These are phyloP conservation scores for Toxotes chatareus DNA, from an alignment of 2,113 vertebrate genomes.

Conservation along the genomic window DNA sequence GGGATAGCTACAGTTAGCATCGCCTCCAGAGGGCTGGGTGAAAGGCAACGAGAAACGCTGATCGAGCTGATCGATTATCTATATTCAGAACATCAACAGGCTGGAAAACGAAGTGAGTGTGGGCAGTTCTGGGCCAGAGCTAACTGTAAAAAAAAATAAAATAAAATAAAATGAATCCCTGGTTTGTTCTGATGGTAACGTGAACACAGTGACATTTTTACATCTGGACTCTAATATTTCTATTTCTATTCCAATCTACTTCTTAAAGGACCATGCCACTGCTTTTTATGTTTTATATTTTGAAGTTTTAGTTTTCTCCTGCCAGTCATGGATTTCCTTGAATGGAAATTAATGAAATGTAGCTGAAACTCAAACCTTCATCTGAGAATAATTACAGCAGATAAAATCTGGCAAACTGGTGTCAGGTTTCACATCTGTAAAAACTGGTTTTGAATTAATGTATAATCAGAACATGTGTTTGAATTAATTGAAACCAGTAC, in stretches of 20 bases:
- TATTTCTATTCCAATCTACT: not conserved
- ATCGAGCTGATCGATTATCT: conserved; percentile 8
- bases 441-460: too few species aligned
- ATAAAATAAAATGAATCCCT: conserved; percentile 17
- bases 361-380: too few species aligned
- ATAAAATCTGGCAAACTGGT: too few species aligned
- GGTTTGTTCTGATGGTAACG: conserved; percentile 7
- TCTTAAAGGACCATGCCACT: not conserved
- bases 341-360: too few species aligned
- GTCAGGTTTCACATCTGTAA: too few species aligned
- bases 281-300: not conserved
- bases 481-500: too few species aligned
- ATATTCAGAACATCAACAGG: conserved; percentile 5
- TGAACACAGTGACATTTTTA: not conserved
- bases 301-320: too few species aligned
- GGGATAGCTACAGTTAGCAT: conserved; percentile 28
- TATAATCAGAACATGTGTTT: too few species aligned
- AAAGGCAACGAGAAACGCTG: conserved; percentile 35
- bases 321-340: too few species aligned
- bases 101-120: not conserved
- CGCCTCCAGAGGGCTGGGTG: conserved; percentile 37
- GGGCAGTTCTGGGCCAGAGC: not conserved
- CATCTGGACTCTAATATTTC: too few species aligned
- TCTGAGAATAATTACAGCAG: too few species aligned
- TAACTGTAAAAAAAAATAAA: not conserved